phyloP scores from a whole-genome alignment of 2,888 invertebrate genomes.

The Eumerus sabulonum region DNA sequence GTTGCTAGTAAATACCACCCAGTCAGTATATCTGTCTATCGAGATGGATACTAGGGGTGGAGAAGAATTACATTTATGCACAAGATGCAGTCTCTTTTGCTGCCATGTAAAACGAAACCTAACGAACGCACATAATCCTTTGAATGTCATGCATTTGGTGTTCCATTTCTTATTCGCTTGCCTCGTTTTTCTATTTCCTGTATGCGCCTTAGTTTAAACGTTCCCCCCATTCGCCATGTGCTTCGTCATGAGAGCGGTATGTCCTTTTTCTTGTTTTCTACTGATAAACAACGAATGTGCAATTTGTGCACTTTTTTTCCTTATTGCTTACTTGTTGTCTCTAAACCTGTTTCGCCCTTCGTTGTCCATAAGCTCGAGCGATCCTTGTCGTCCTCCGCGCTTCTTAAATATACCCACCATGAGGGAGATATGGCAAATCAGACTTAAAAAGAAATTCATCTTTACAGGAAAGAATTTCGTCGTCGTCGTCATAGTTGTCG shows the following conservation, averaged over 20 bases:
- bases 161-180: too few relatives aligned
- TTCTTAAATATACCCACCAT: neutral
- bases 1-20: too few relatives aligned
- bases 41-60: conserved; percentile 15
- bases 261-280: conserved; percentile 59
- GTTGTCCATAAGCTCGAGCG: too few relatives aligned
- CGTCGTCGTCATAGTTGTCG: conserved; percentile 25
- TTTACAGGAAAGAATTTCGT: conserved; percentile 38
- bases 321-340: too few relatives aligned
- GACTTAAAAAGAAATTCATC: conserved; percentile 7
- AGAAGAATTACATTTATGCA: conserved; percentile 39
- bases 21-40: too few relatives aligned
- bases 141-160: conserved; percentile 52
- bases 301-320: conserved; percentile 46
- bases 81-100: neutral
- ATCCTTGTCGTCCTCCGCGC: neutral
- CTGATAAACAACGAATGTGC: conserved; percentile 66
- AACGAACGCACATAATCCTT: conserved; percentile 53
- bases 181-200: neutral
- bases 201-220: conserved; percentile 45
- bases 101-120: conserved; percentile 27
- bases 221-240: conserved; percentile 12
- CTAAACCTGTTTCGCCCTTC: too few relatives aligned
- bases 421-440: conserved; percentile 49
- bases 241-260: conserved; percentile 5